Percentiles rank a stretch among this genome's conserved stretches.
Conservation (phyloP, 2,888 invertebrate species). For the Helleia helle region DNA sequence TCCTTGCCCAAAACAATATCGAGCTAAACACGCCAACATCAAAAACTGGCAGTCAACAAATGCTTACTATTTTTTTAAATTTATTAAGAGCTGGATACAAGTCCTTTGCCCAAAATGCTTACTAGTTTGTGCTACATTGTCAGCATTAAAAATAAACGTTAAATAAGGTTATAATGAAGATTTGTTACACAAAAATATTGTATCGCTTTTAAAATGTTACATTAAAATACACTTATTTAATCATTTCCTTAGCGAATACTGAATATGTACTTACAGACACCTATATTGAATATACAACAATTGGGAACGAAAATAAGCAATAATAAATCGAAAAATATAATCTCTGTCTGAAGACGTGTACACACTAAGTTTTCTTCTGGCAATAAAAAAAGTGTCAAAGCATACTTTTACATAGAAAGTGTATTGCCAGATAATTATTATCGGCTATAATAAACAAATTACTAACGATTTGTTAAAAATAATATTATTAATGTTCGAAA, state of each 20-base stretch:
- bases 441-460: background rate
- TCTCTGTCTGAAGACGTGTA: conserved; percentile 43
- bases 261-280: conserved; percentile 29
- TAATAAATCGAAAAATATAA: conserved; percentile 69
- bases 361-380: background rate
- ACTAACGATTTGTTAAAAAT: background rate
- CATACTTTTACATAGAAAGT: too few relatives aligned
- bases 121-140: background rate
- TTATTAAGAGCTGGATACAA: too few relatives aligned
- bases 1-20: too few relatives aligned
- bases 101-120: too few relatives aligned
- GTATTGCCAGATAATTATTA: background rate
- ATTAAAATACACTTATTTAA: conserved; percentile 14
- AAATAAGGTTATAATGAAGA: background rate
- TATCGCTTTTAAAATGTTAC: background rate
- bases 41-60: background rate
- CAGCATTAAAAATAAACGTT: background rate
- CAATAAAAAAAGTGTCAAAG: too few relatives aligned
- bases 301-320: conserved; percentile 48
- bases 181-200: conserved; percentile 6
- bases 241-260: conserved; percentile 28
- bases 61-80: background rate
- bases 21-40: background rate
- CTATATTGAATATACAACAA: conserved; percentile 51
- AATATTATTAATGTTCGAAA: conserved; percentile 17